Conservation (phyloP, 2,797 vertebrate species). For the Tenualosa ilisha region DNA sequence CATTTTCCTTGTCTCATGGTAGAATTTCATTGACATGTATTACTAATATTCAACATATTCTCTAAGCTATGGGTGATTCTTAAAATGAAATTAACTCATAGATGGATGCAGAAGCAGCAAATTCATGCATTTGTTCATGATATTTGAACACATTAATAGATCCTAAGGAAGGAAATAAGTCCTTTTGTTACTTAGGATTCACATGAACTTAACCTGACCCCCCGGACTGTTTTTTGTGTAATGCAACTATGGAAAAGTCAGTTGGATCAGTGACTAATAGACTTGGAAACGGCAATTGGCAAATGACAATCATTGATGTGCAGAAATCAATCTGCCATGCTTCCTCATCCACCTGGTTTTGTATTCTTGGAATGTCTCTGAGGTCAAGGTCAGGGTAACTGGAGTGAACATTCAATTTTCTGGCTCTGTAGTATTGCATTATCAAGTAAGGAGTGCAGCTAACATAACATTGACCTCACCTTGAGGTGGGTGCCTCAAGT, state of each 20-base stretch:
- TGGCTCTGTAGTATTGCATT: not conserved
- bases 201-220: too few relatives aligned
- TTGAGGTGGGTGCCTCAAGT: not conserved
- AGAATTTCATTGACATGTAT: not conserved
- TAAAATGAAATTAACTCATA: not conserved
- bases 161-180: too few relatives aligned
- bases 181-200: too few relatives aligned
- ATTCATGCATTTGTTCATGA: too few relatives aligned
- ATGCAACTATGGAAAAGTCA: not conserved
- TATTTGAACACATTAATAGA: too few relatives aligned
- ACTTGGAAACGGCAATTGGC: not conserved
- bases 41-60: not conserved
- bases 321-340: not conserved
- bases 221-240: too few relatives aligned
- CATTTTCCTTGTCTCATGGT: not conserved
- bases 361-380: not conserved
- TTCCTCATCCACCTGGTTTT: not conserved
- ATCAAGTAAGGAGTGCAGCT: not conserved
- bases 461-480: not conserved
- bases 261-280: not conserved
- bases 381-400: not conserved
- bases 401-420: not conserved
- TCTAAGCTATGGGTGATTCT: not conserved
- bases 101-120: too few relatives aligned
- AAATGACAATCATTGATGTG: not conserved